Evolutionary conservation across 2,888 invertebrate species (phyloP).

Genomic region (Pyralis farinalis): DNA sequence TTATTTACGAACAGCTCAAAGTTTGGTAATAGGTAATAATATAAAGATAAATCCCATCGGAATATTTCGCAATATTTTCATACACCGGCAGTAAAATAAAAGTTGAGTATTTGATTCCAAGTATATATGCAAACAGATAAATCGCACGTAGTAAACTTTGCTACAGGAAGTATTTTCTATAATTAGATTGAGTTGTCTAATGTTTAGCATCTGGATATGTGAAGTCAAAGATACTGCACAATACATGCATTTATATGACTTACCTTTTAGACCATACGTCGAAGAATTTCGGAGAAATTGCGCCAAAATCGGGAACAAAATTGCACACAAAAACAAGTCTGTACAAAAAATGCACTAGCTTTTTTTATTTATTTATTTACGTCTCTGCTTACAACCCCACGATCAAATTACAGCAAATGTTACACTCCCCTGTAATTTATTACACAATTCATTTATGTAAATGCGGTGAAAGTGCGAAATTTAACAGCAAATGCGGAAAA

Average conservation of each 20-base stretch:
- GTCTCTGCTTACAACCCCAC: slow-evolving; percentile 14
- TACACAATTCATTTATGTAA: slow-evolving; percentile 35
- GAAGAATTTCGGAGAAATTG: slow-evolving; percentile 36
- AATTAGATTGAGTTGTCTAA: slow-evolving; percentile 37
- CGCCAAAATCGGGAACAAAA: slow-evolving; percentile 44
- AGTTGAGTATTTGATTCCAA: no score
- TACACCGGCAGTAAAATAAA: no score
- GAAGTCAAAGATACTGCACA: background rate
- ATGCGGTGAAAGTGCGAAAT: slow-evolving; percentile 58
- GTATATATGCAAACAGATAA: no score
- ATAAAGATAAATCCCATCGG: no score
- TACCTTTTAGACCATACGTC: slow-evolving; percentile 46
- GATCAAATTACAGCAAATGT: slow-evolving; percentile 13
- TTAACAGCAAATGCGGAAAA: slow-evolving; percentile 17
- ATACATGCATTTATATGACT: slow-evolving; percentile 19
- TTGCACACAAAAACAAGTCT: slow-evolving; percentile 53
- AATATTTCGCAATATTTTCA: no score
- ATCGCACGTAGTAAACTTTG: background rate
- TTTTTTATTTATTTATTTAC: slow-evolving; percentile 24
- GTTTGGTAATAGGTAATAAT: no score
- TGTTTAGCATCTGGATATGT: background rate
- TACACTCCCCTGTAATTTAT: slow-evolving; percentile 24
- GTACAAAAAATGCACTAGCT: slow-evolving; percentile 43
- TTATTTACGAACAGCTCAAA: no score
- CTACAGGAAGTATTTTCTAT: slow-evolving; percentile 31